Evolutionary conservation across 2,113 vertebrate species (phyloP).

Genomic region (Zingel zingel): DNA sequence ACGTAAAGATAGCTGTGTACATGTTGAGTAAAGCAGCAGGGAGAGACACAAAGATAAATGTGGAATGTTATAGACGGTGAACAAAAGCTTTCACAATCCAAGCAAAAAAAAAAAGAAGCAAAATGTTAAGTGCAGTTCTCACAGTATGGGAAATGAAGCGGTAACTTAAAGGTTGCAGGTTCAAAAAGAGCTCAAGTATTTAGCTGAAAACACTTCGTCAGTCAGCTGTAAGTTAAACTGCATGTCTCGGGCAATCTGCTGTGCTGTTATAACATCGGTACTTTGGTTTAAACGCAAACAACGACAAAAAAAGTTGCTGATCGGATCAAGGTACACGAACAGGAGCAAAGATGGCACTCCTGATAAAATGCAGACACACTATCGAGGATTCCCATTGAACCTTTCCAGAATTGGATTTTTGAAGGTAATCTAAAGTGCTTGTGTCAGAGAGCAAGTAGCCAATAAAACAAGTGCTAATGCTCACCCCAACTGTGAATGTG

Average conservation of each 20-base stretch:
- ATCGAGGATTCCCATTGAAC: constrained; percentile 20
- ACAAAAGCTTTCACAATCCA: constrained; percentile 42
- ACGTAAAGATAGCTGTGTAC: constrained; percentile 7
- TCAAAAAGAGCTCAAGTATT: constrained; percentile 41
- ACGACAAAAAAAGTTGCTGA: constrained; percentile 19
- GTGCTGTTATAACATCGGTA: background rate
- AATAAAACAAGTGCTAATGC: constrained; percentile 51
- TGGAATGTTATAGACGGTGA: constrained; percentile 37
- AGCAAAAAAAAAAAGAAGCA: background rate
- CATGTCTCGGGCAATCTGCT: background rate
- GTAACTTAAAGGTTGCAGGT: constrained; percentile 32
- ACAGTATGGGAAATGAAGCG: constrained; percentile 30
- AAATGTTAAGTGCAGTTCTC: constrained; percentile 27
- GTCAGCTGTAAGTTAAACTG: constrained; percentile 31
- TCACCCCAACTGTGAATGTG: constrained; percentile 33
- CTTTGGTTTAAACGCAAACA: constrained; percentile 13
- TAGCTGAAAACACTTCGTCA: constrained; percentile 23
- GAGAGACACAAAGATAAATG: constrained; percentile 42
- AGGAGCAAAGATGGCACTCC: background rate
- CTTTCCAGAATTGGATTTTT: constrained; percentile 41
- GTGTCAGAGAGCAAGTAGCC: constrained; percentile 52
- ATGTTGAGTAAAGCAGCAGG: constrained; percentile 13
- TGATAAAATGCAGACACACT: constrained; percentile 25
- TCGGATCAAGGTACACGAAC: background rate
- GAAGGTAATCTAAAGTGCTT: constrained; percentile 35